Conservation (phyloP, 2,797 vertebrate genomes). For the Paguma larvata region DNA sequence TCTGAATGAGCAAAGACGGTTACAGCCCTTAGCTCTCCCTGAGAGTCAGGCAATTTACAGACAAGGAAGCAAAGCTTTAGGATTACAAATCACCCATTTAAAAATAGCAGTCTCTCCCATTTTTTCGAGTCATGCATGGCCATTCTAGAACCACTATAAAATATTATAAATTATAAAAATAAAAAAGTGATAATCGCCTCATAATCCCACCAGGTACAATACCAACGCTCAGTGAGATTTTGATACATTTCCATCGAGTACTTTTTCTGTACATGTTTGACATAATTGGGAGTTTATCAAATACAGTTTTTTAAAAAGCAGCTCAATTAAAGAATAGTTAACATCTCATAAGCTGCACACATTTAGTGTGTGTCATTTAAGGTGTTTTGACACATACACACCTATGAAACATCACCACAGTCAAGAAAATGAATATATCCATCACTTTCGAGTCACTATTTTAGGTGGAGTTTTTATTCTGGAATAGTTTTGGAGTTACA, state of each 20-base stretch:
- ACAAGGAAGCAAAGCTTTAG: neutral
- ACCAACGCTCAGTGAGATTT: neutral
- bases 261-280: neutral
- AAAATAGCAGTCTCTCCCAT: neutral
- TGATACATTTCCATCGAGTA: neutral
- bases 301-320: neutral
- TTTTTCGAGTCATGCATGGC: neutral
- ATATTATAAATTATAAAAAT: neutral
- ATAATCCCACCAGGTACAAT: neutral
- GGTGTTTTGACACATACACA: neutral
- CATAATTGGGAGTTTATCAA: neutral
- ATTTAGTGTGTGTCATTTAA: neutral
- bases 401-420: neutral
- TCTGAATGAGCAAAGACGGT: too few relatives aligned
- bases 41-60: fast-evolving
- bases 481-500: neutral
- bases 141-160: neutral
- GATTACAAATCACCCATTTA: neutral
- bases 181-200: neutral
- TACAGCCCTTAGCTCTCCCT: neutral
- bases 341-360: neutral
- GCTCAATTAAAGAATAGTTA: neutral
- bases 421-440: neutral
- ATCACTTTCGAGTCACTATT: neutral
- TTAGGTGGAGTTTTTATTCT: neutral